Evolutionary conservation across 2,888 invertebrate genomes (phyloP).

Genomic region (Cheilosia soror): DNA sequence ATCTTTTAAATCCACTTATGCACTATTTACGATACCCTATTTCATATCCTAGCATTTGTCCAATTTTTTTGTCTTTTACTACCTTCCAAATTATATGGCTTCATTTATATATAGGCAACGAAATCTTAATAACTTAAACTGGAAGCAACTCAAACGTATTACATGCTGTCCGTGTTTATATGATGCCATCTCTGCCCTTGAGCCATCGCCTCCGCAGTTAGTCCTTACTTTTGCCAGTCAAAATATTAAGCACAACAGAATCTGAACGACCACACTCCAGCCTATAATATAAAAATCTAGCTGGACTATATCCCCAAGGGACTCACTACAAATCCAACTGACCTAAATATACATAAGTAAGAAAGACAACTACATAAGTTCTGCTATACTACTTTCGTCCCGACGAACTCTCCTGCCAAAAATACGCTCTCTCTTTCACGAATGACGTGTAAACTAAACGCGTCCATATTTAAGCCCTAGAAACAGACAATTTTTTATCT

Average conservation of each 20-base stretch:
- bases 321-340: conserved; percentile 8
- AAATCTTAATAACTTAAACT: conserved; percentile 45
- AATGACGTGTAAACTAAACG: conserved; percentile 67
- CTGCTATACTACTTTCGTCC: conserved; percentile 16
- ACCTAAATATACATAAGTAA: neutral
- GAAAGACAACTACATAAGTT: neutral
- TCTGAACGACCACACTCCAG: conserved; percentile 14
- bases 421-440: conserved; percentile 20
- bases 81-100: conserved; percentile 54
- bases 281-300: conserved; percentile 2
- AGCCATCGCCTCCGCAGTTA: conserved; percentile 21
- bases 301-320: conserved; percentile 24
- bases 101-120: conserved; percentile 31
- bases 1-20: neutral
- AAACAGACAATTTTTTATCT: conserved; percentile 67
- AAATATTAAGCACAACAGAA: conserved; percentile 41
- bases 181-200: conserved; percentile 9
- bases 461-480: conserved; percentile 52
- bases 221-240: conserved; percentile 14
- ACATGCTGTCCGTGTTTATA: conserved; percentile 49
- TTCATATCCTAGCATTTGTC: neutral
- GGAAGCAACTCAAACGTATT: conserved; percentile 48
- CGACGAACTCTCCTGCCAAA: conserved; percentile 8
- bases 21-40: conserved; percentile 19
- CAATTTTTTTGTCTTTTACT: conserved; percentile 27